These are phyloP conservation scores for Augiades crinisus DNA, from an alignment of 2,888 invertebrate genomes.

Conservation along the genomic window DNA sequence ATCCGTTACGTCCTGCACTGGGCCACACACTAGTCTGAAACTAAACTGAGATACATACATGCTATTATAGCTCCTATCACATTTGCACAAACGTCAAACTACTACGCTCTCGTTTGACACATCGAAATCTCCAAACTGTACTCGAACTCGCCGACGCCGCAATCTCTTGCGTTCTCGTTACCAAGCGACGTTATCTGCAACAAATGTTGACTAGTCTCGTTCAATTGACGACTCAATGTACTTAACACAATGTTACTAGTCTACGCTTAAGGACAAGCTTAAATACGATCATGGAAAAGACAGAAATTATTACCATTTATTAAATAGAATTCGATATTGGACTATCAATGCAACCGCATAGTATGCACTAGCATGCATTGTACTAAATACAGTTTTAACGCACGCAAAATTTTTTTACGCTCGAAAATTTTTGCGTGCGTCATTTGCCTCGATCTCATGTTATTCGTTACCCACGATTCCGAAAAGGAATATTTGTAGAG, in stretches of 20 bases:
- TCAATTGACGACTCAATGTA: slow-evolving; percentile 6
- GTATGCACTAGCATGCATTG: too few relatives aligned
- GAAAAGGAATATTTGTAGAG: slow-evolving; percentile 37
- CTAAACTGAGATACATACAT: slow-evolving; percentile 1
- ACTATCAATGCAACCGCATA: too few relatives aligned
- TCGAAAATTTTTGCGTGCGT: too few relatives aligned
- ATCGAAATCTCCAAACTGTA: slow-evolving; percentile 11
- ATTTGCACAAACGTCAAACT: slow-evolving; percentile 3
- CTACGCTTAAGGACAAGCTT: neutral
- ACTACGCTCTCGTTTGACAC: neutral
- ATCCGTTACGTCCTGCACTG: slow-evolving; percentile 40
- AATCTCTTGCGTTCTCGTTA: slow-evolving; percentile 8
- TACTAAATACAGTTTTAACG: too few relatives aligned
- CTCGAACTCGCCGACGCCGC: neutral
- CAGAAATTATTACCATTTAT: too few relatives aligned
- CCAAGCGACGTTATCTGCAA: slow-evolving; percentile 6
- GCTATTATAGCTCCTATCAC: slow-evolving; percentile 4
- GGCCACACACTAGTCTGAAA: slow-evolving; percentile 4
- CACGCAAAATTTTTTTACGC: too few relatives aligned
- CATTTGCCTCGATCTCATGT: too few relatives aligned
- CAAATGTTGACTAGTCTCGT: slow-evolving; percentile 3
- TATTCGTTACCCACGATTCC: slow-evolving; percentile 29
- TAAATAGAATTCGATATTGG: too few relatives aligned
- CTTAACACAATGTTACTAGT: neutral
- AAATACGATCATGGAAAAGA: too few relatives aligned